A percentile compares a stretch with the other conserved stretches of the same genome.
These are phyloP conservation scores for Orussus abietinus DNA, from an alignment of 1,140 invertebrate species.

Conservation along the genomic window DNA sequence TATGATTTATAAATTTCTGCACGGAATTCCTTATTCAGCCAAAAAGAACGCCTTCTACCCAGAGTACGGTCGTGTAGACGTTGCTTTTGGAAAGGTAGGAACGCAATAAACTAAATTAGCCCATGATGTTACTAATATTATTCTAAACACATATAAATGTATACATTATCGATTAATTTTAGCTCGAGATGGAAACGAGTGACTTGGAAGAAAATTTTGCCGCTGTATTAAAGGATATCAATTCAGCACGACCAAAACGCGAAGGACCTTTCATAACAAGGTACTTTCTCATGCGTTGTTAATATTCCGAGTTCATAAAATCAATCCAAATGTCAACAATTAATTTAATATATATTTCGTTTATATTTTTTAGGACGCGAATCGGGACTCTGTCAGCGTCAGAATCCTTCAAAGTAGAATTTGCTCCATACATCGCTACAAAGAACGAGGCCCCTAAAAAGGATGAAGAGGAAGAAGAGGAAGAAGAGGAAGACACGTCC, in stretches of 20 bases:
- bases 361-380: constrained; percentile 49
- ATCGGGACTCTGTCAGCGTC: constrained; percentile 56
- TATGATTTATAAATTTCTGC: constrained; percentile 60
- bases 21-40: constrained; percentile 65
- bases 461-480: constrained; percentile 29
- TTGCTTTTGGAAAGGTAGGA: constrained; percentile 65
- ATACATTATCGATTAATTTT: constrained; percentile 31
- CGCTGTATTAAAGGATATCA: constrained; percentile 61
- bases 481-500: constrained; percentile 26
- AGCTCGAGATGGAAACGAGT: constrained; percentile 68
- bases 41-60: constrained; percentile 62
- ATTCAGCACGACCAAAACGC: constrained; percentile 59
- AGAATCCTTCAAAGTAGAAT: constrained; percentile 65
- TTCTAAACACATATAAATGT: constrained; percentile 13
- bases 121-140: constrained; percentile 6
- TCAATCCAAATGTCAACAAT: no score
- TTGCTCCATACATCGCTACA: constrained; percentile 55
- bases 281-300: constrained; percentile 37
- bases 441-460: constrained; percentile 15
- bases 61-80: constrained; percentile 65
- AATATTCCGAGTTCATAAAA: no score
- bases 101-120: constrained; percentile 12
- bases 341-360: no score
- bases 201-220: constrained; percentile 70
- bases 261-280: constrained; percentile 65